phyloP scores from a whole-genome alignment of 1,140 invertebrate genomes.

The Ptiloglossa arizonensis region DNA sequence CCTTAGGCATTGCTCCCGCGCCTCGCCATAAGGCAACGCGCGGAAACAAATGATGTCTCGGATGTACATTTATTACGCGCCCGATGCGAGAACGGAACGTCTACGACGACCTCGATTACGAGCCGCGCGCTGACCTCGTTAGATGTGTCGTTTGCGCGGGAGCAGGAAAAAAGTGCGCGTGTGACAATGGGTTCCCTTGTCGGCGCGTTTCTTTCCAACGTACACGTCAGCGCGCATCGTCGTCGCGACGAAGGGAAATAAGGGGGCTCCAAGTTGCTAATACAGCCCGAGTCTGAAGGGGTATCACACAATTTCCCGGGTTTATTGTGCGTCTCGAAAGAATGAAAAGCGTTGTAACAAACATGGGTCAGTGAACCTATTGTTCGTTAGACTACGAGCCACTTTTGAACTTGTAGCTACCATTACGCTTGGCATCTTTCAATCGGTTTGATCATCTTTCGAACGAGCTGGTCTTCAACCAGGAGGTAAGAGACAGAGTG shows the following conservation, averaged over 20 bases:
- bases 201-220: conserved; percentile 26
- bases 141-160: conserved; percentile 10
- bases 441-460: no score
- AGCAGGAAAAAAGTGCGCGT: not conserved
- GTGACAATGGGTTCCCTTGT: conserved; percentile 28
- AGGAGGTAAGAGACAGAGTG: no score
- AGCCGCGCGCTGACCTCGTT: conserved; percentile 31
- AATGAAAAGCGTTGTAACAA: no score
- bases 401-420: no score
- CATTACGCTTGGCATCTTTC: no score
- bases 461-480: no score
- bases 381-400: no score
- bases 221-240: conserved; percentile 2
- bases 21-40: conserved; percentile 68
- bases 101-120: conserved; percentile 32
- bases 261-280: not conserved
- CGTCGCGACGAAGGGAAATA: conserved; percentile 1
- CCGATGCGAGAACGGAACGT: not conserved
- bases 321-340: no score
- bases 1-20: conserved; percentile 42
- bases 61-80: conserved; percentile 74
- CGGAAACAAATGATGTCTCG: conserved; percentile 74
- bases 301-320: no score
- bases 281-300: no score
- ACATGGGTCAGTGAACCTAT: no score